Conservation (phyloP, 2,113 vertebrate genomes). For the Andinoacara biseriatus region DNA sequence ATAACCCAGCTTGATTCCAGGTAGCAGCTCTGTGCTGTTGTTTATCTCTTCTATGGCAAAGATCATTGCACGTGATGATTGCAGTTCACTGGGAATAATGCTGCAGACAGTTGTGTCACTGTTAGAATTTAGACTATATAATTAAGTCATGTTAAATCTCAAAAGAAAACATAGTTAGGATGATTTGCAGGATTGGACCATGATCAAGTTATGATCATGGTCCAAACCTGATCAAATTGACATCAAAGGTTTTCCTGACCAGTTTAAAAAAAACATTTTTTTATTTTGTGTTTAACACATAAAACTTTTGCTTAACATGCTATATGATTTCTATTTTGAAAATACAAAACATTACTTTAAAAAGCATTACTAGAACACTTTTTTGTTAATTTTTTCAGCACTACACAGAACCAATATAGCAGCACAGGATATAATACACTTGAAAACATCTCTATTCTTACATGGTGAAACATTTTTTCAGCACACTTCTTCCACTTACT, state of each 20-base stretch:
- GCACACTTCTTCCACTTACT: rapidly evolving
- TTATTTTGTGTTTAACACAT: background rate
- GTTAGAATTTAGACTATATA: background rate
- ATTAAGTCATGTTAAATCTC: background rate
- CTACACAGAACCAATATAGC: rapidly evolving
- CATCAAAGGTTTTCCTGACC: background rate
- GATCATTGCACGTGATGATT: rapidly evolving
- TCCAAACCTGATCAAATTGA: background rate
- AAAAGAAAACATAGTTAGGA: background rate
- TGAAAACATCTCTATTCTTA: background rate
- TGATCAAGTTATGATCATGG: background rate
- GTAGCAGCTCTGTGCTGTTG: background rate
- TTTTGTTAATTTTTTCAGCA: background rate
- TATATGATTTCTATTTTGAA: background rate
- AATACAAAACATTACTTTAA: background rate
- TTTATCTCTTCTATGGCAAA: background rate
- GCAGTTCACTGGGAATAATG: background rate
- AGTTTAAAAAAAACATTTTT: background rate
- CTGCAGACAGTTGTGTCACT: background rate
- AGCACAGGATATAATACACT: background rate
- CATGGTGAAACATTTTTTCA: background rate
- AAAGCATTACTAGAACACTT: rapidly evolving
- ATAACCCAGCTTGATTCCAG: background rate
- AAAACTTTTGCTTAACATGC: background rate
- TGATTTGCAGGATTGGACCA: background rate